Evolutionary conservation across 2,113 vertebrate genomes (phyloP), one percentile per base, ranked within the genome.

Genomic region (Struthidea cinerea): DNA sequence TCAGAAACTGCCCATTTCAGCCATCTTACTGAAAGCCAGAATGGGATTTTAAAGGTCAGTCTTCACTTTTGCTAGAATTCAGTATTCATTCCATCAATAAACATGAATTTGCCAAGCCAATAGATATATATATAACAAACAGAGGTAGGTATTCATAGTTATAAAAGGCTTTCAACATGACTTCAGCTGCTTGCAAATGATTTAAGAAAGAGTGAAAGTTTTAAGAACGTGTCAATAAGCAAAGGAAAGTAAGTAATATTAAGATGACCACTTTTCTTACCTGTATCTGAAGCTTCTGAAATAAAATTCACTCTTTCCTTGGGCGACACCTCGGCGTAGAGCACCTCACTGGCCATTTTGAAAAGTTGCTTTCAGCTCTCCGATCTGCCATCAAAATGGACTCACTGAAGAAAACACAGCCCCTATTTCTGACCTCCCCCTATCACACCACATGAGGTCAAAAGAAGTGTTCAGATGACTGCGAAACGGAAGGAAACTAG

Each of bases 281-380:
- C 96, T 84, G 60, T 33, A 27, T 93, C 74, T 67, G 92, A 70
- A 89, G 74, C 50, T 53, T 35, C 46, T 70, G 93, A 47, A 81
- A 60, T 44, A 30, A 84, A 93, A 47, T 27, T 46, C 21, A 11
- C 73, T 77, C 76, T 84, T 56, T 78, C 73, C 60, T 59, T 74
- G 44, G 12, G 39, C 0, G 8, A 27, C 21, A 96, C 64, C 21
- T 61, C 21, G 1, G 93, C 33, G 1, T 96, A 96, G 82, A 89
- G 14, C 50, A 93, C 87, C 42, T 96, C 91, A 59, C n/a, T 78
- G 57, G 87, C 81, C 96, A 96, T 96, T 87, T 82, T 87, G 60
- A 63, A 46, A 23, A 89, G 74, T 3, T 49, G 10, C 60, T 90
- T 84, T 94, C 84, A 93, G 80, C 42, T 90, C 79, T 93, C 80